A percentile compares a stretch with the other conserved stretches of the same genome.
These are phyloP conservation scores for Philantomba maxwellii DNA, from an alignment of 2,113 vertebrate genomes.

Conservation along the genomic window DNA sequence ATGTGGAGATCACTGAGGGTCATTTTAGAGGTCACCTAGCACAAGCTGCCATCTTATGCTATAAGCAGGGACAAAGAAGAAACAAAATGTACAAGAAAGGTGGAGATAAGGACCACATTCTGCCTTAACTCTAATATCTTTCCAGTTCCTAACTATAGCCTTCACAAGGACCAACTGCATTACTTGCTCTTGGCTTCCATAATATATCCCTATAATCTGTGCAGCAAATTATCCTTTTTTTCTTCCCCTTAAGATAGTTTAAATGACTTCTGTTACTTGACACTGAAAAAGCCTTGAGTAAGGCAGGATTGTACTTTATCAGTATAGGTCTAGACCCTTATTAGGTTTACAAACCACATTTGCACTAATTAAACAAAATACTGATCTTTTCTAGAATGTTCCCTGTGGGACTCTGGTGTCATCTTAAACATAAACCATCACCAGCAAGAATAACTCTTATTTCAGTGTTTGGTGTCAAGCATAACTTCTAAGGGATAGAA, in stretches of 20 bases:
- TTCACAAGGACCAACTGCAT: not conserved
- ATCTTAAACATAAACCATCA: slow-evolving; percentile 32
- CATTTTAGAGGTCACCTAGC: not conserved
- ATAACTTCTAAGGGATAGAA: not conserved
- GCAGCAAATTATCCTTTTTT: not conserved
- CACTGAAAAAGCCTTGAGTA: not conserved
- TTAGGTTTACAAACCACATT: not conserved
- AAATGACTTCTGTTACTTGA: not conserved
- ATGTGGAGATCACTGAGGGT: not conserved
- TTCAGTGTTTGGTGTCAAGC: not conserved
- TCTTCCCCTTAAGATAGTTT: not conserved
- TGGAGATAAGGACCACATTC: not conserved
- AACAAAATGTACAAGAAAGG: not conserved
- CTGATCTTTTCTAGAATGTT: not conserved
- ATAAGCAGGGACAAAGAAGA: not conserved
- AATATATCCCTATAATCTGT: not conserved
- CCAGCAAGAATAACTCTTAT: not conserved
- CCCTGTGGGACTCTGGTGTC: not conserved
- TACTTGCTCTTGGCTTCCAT: not conserved
- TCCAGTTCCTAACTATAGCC: not conserved
- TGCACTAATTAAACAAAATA: not conserved
- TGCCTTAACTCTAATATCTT: not conserved
- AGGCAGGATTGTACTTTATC: not conserved
- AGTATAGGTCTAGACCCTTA: not conserved
- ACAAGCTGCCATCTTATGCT: not conserved